Evolutionary conservation across 1,140 invertebrate species (phyloP).

Genomic region (Plutomurus gul): DNA sequence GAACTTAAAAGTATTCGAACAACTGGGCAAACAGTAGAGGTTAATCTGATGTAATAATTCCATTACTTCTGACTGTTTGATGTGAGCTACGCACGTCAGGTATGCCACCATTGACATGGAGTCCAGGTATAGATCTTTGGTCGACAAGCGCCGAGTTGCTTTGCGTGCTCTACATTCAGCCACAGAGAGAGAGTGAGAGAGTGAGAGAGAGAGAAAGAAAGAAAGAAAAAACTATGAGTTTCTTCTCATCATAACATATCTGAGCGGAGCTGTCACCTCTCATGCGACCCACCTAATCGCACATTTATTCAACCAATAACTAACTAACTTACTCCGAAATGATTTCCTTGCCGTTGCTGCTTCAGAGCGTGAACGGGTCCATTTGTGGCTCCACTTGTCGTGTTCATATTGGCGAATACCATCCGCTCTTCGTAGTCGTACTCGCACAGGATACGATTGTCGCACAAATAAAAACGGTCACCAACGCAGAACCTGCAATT

Average conservation of each 20-base stretch:
- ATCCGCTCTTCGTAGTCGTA: constrained; percentile 91
- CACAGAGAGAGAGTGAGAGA: background rate
- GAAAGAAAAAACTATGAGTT: constrained; percentile 6
- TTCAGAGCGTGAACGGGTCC: constrained; percentile 43
- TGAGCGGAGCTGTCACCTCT: background rate
- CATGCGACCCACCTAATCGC: constrained; percentile 1
- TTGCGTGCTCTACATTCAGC: constrained; percentile 40
- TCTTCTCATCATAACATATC: constrained; percentile 10
- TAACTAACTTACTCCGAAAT: constrained; percentile 30
- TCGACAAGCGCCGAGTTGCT: constrained; percentile 41
- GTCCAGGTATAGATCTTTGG: constrained; percentile 39
- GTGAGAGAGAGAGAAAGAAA: constrained; percentile 4
- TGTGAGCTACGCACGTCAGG: constrained; percentile 49
- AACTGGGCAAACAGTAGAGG: constrained; percentile 42
- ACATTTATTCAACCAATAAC: background rate
- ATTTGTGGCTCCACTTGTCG: background rate
- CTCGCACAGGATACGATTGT: constrained; percentile 92
- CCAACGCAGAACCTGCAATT: constrained; percentile 87
- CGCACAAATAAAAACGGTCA: constrained; percentile 87
- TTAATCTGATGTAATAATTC: constrained; percentile 53
- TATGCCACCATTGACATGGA: constrained; percentile 43
- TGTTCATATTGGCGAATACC: constrained; percentile 74
- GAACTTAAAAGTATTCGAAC: constrained; percentile 39
- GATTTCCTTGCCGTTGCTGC: constrained; percentile 43
- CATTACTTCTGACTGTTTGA: constrained; percentile 48